Evolutionary conservation across 2,888 invertebrate species (phyloP).

Genomic region (Resseliella maxima): DNA sequence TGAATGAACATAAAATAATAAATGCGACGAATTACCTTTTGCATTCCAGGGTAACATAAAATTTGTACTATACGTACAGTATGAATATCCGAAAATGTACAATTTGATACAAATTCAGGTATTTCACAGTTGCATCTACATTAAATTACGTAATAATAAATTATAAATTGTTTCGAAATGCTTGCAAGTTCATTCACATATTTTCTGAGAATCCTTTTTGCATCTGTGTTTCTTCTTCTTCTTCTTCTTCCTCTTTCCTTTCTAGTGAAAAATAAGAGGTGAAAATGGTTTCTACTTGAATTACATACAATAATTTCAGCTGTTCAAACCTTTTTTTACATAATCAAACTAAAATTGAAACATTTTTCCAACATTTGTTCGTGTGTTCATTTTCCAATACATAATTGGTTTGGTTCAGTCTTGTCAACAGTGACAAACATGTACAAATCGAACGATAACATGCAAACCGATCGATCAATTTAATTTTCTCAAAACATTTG

Average conservation of each 20-base stretch:
- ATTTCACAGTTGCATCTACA: neutral
- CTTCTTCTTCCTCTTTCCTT: too few relatives aligned
- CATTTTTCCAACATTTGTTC: too few relatives aligned
- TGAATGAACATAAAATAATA: conserved; percentile 11
- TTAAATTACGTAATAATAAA: neutral
- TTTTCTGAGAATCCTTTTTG: neutral
- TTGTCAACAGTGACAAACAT: neutral
- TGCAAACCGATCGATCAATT: neutral
- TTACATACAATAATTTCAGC: too few relatives aligned
- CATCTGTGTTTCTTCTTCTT: too few relatives aligned
- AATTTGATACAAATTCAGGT: neutral
- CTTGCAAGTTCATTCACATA: neutral
- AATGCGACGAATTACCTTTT: neutral
- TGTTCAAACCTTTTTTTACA: neutral
- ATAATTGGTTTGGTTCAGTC: neutral
- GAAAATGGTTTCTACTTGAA: too few relatives aligned
- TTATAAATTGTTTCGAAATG: neutral
- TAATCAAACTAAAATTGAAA: too few relatives aligned
- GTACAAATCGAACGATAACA: neutral
- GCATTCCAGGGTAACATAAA: neutral
- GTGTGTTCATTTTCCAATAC: neutral
- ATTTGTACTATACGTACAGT: neutral
- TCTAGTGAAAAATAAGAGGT: too few relatives aligned
- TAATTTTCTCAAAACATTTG: neutral
- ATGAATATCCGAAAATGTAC: neutral